Evolutionary conservation across 2,888 invertebrate genomes (phyloP), one percentile per base, ranked within the genome.

Genomic region (Tricholauxania praeusta): DNA sequence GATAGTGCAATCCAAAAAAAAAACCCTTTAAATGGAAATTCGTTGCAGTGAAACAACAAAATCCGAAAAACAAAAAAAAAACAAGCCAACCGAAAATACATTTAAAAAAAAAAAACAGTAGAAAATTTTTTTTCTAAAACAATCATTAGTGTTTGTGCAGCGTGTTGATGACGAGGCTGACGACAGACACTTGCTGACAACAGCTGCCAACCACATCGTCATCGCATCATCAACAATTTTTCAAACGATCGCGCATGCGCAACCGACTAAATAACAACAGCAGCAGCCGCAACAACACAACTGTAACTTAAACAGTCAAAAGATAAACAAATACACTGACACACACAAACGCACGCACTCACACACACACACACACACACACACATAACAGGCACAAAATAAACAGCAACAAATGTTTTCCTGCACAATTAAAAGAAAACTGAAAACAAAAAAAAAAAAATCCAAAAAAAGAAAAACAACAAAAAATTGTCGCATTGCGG

Each of bases 201-300:
- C 83, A 85, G 85, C 84, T 84, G 84, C 85, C 84, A 83, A 84
- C 79, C 79, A 80, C 85, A 84, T 82, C 80, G 85, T 84, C 86
- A 85, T 82, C 81, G 80, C 62, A 60, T 62, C 74, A 71, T 75
- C 60, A 71, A 68, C 72, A 72, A 65, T 74, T 63, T 64, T 67
- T 74, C 63, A 62, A 69, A 75, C 63, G 59, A 28, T 60, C 28
- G 59, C 49, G 60, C 68, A 68, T 10, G 68, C 74, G 65, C 72
- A 73, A 72, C 53, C 73, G 17, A 63, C 49, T 72, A 47, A 75
- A 55, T 28, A 52, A n/a, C n/a, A 32, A 39, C 19, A 71, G 17
- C 17, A 48, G n/a, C 49, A 19, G 39, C 62, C n/a, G 10, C 53
- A 47, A 49, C 51, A 59, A 39, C 10, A 66, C 22, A 70, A 48